Evolutionary conservation across 2,797 vertebrate genomes (phyloP).

Genomic region (Chromis chromis): DNA sequence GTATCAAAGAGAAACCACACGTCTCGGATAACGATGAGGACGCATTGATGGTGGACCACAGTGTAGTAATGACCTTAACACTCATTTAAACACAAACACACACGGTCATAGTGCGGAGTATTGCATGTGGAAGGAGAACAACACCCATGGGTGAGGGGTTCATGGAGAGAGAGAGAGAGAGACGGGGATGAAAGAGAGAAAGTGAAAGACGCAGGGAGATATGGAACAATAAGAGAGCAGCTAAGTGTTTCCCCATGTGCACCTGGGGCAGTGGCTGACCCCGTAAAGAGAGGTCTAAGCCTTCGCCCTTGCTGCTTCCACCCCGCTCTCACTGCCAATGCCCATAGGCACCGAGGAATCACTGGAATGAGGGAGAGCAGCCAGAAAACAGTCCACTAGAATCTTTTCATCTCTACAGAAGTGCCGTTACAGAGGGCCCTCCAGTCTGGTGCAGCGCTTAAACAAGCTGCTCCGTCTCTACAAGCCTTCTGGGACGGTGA

Average conservation of each 20-base stretch:
- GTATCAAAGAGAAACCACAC: conserved; percentile 53
- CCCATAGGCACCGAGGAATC: conserved; percentile 66
- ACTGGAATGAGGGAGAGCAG: conserved; percentile 56
- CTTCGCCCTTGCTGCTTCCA: conserved; percentile 19
- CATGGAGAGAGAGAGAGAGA: background rate
- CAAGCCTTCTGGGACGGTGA: conserved; percentile 15
- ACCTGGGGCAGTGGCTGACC: conserved; percentile 66
- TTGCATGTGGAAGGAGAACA: conserved; percentile 43
- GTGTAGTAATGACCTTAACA: conserved; percentile 62
- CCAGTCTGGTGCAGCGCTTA: conserved; percentile 23
- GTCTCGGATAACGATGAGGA: conserved; percentile 34
- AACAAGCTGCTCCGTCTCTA: conserved; percentile 11
- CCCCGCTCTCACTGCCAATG: conserved; percentile 48
- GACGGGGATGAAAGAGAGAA: conserved; percentile 29
- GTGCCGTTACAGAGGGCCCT: conserved; percentile 12
- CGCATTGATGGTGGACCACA: conserved; percentile 33
- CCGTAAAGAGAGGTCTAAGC: conserved; percentile 48
- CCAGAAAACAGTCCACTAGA: conserved; percentile 43
- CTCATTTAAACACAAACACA: conserved; percentile 19
- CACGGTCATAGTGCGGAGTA: background rate
- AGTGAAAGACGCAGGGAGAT: conserved; percentile 42
- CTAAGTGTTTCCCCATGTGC: conserved; percentile 76
- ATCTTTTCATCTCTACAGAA: conserved; percentile 31
- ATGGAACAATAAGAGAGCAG: conserved; percentile 44
- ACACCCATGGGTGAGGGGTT: conserved; percentile 13